These are phyloP conservation scores for Melanotus villosus DNA, from an alignment of 2,888 invertebrate genomes.

Conservation along the genomic window DNA sequence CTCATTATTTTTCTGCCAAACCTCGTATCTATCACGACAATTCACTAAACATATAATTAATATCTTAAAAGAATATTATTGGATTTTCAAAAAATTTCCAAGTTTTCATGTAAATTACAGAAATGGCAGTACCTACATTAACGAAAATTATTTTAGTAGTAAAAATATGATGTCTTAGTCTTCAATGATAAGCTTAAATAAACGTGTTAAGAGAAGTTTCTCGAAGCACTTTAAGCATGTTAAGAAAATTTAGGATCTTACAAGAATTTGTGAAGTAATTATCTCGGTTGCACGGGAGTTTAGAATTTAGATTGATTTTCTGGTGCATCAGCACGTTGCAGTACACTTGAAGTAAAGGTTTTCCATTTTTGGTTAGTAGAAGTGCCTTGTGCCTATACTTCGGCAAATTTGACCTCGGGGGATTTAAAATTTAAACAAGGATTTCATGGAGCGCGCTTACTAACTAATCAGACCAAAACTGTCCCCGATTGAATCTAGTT, in stretches of 20 bases:
- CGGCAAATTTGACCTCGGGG: neutral
- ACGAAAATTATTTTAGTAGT: too few species aligned
- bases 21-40: too few species aligned
- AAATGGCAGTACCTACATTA: too few species aligned
- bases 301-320: conserved; percentile 5
- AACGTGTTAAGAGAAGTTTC: too few species aligned
- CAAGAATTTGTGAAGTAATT: neutral
- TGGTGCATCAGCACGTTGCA: neutral
- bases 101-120: too few species aligned
- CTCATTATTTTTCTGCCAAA: too few species aligned
- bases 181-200: too few species aligned
- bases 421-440: conserved; percentile 24
- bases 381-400: neutral
- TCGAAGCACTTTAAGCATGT: too few species aligned
- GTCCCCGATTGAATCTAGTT: conserved; percentile 22
- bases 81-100: too few species aligned
- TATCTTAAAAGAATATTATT: too few species aligned
- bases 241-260: neutral
- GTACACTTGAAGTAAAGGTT: neutral
- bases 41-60: too few species aligned
- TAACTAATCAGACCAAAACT: conserved; percentile 24
- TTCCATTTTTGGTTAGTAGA: neutral
- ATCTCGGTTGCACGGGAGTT: neutral
- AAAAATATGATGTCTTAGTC: too few species aligned
- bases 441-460: conserved; percentile 18